Evolutionary conservation across 2,888 invertebrate genomes (phyloP), one percentile per base, ranked within the genome.

Genomic region (Mimachlamys varia): DNA sequence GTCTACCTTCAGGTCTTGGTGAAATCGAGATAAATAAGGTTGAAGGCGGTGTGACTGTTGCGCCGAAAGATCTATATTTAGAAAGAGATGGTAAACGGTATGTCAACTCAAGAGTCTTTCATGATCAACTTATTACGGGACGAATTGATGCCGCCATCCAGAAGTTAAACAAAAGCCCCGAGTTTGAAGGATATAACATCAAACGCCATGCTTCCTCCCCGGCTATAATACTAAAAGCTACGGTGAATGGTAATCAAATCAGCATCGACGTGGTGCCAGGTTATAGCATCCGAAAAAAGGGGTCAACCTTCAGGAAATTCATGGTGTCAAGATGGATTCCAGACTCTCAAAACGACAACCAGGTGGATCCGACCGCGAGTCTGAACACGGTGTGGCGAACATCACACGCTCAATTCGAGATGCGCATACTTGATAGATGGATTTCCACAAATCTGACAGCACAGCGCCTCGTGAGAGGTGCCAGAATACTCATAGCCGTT

Each of bases 261-360:
- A 76, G 76, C 12, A 76, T 76, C 1, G 76, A 76, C 76, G 33
- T 76, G 33, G 76, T 76, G 13, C 76, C 76, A 3, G 76, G 76
- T 33, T 76, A 76, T 33, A 27, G 33, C 76, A 76, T 76, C 33
- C 76, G 76, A 76, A 1, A 76, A 22, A 17, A 76, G 12, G 76
- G 76, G 27, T 76, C 76, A 76, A 76, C 76, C 76, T 22, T 76
- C 2, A 76, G 76, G 27, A 76, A 76, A 15, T 76, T 76, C 33
- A 76, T 76, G 76, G 76, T 76, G 4, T 76, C 76, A 1, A 76
- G 33, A 76, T 76, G 76, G 76, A 33, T 76, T 76, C 76, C 76
- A 17, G 17, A 12, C 33, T 76, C 76, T 33, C 76, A 76, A 76
- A 76, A 76, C 27, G 76, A 76, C 33, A 27, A 76, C 76, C 76